Percentiles rank a stretch among this genome's conserved stretches.
phyloP scores from a whole-genome alignment of 2,113 vertebrate species.

The Columbina picui region DNA sequence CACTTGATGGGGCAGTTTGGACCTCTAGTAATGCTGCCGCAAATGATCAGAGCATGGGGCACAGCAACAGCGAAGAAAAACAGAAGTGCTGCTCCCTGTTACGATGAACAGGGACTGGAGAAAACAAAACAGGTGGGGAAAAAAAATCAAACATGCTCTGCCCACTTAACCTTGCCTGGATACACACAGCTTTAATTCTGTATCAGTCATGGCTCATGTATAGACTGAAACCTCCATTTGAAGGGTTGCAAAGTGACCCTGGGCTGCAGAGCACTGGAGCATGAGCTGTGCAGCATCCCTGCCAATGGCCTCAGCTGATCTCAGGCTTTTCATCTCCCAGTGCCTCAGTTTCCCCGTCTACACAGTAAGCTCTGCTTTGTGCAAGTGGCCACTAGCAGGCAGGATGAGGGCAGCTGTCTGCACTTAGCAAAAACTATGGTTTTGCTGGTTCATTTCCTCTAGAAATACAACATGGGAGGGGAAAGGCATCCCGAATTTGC shows the following conservation, averaged over 20 bases:
- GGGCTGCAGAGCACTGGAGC: background rate
- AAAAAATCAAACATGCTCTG: background rate
- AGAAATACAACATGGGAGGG: background rate
- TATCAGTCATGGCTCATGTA: background rate
- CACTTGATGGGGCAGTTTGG: background rate
- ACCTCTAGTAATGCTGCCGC: background rate
- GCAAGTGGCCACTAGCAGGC: background rate
- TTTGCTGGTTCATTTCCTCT: background rate
- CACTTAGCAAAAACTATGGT: background rate
- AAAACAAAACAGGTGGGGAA: background rate
- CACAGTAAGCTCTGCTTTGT: background rate
- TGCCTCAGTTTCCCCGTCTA: background rate
- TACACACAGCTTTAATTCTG: background rate
- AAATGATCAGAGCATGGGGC: background rate
- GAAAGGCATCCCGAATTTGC: background rate
- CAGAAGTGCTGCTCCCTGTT: background rate
- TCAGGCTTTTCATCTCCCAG: background rate
- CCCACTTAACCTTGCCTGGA: background rate
- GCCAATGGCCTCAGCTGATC: background rate
- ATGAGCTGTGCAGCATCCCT: background rate
- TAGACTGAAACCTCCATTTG: background rate
- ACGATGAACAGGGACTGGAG: too few relatives aligned
- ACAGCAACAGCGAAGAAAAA: background rate
- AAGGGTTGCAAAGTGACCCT: background rate
- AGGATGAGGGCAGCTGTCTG: background rate